Conservation (phyloP, 2,888 invertebrate genomes). For the Idaea biselata region DNA sequence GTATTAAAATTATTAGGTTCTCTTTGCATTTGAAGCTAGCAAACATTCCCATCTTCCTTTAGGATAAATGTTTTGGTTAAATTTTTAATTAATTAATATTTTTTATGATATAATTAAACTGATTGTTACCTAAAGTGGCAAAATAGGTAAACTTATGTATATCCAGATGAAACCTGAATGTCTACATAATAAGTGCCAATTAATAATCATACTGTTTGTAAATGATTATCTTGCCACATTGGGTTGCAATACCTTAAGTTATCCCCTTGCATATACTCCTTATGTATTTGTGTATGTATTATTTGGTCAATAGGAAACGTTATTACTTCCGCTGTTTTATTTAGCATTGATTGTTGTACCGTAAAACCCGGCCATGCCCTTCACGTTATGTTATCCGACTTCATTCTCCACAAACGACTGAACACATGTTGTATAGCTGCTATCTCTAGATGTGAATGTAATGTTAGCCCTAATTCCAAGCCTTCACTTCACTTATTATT, state of each 20-base stretch:
- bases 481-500: neutral
- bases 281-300: constrained; percentile 2
- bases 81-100: neutral
- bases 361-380: neutral
- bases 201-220: neutral
- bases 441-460: constrained; percentile 75
- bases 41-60: constrained; percentile 30
- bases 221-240: neutral
- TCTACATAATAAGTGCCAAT: neutral
- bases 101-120: constrained; percentile 1
- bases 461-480: constrained; percentile 38
- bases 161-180: neutral
- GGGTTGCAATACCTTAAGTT: neutral
- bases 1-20: constrained; percentile 60
- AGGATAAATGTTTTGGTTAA: constrained; percentile 10
- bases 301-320: constrained; percentile 1
- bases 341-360: neutral
- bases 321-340: neutral
- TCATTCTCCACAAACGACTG: constrained; percentile 7
- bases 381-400: neutral
- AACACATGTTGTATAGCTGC: constrained; percentile 59
- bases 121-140: neutral
- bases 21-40: constrained; percentile 11
- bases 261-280: constrained; percentile 2
- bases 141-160: neutral